Evolutionary conservation across 1,140 invertebrate species (phyloP), one percentile per base, ranked within the genome.

Genomic region (Matsumurasca onukii): DNA sequence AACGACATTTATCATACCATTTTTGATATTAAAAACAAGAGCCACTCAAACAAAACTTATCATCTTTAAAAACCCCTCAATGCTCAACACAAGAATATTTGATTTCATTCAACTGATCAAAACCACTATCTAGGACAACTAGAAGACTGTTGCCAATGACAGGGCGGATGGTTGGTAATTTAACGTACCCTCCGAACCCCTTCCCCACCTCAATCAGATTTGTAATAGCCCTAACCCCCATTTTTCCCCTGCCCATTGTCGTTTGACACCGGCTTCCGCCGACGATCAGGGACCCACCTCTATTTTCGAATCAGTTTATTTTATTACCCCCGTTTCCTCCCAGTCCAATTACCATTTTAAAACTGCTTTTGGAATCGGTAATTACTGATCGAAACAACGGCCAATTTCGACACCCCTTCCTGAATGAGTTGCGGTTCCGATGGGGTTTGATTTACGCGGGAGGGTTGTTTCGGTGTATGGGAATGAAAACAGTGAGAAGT

Each of bases 271-370:
- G 17, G 49, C 49, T 52, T 52, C 49, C 49, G 49, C 22, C 49
- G 13, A 12, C 49, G 22, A 52, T 52, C 49, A 52, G 12, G n/a
- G 22, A 52, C 49, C 49, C 3, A 52, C 49, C 49, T 52, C 49
- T 52, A 52, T 52, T 52, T 52, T 52, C 49, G 22, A 52, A 52
- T 52, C 49, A 52, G 49, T 52, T 52, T 52, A 52, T 52, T 52
- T 52, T 52, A 52, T 52, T 52, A 22, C 49, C 49, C 49, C 49
- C 22, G 49, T 20, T 52, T 52, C 49, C 49, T 52, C 49, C 22
- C 49, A 5, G 49, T 52, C 49, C 49, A 24, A 52, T 52, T 52
- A 52, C 49, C 49, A 52, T 52, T 52, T 52, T 52, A 52, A 52
- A 52, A 52, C 49, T 52, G 49, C 49, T 52, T 52, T 39, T 52